Conservation (phyloP, 2,113 vertebrate genomes). For the Mola mola region DNA sequence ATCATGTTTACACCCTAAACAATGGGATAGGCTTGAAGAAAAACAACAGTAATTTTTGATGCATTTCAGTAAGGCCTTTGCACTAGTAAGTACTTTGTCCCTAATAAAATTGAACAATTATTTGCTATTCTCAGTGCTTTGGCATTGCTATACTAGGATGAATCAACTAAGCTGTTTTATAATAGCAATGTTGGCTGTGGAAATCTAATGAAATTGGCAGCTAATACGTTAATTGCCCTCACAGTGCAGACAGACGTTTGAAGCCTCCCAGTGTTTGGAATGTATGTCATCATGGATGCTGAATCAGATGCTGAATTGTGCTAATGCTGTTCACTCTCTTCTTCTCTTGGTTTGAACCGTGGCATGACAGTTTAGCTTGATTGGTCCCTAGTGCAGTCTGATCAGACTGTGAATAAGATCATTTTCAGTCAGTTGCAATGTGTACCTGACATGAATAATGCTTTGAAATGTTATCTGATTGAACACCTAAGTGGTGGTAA, state of each 20-base stretch:
- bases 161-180: constrained; percentile 32
- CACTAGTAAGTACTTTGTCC: too few relatives aligned
- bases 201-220: constrained; percentile 21
- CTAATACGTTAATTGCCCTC: constrained; percentile 36
- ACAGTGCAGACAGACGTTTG: constrained; percentile 3
- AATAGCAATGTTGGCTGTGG: constrained; percentile 20
- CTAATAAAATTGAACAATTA: too few relatives aligned
- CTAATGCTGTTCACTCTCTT: constrained; percentile 1
- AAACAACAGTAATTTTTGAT: too few relatives aligned
- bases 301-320: constrained; percentile 27
- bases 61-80: too few relatives aligned
- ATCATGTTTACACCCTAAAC: too few relatives aligned
- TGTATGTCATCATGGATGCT: constrained; percentile 8
- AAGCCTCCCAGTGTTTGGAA: constrained; percentile 15
- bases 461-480: constrained; percentile 5
- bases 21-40: too few relatives aligned
- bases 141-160: not conserved
- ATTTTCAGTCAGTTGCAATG: not conserved
- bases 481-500: not conserved
- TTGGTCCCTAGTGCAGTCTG: not conserved
- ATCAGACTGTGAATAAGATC: constrained; percentile 5
- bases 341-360: constrained; percentile 6
- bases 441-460: constrained; percentile 13
- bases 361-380: constrained; percentile 18
- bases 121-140: not conserved